phyloP scores from a whole-genome alignment of 1,140 invertebrate species.

The Drosophila kohkoa region DNA sequence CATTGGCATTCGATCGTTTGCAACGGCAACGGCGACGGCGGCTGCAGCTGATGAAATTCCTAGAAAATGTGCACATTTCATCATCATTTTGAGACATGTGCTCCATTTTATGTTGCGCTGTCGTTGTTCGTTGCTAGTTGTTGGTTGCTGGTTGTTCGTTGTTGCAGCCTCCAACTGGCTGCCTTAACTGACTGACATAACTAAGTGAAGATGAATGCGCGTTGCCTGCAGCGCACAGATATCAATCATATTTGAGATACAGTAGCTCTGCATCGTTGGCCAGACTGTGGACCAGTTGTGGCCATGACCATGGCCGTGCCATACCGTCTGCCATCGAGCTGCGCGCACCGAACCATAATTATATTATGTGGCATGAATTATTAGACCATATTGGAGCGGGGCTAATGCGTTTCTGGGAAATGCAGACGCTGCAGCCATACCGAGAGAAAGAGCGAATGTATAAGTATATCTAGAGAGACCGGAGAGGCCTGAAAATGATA shows the following conservation, averaged over 20 bases:
- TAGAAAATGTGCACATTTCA: slow-evolving; percentile 84
- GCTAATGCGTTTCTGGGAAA: slow-evolving; percentile 84
- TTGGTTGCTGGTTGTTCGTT: too few relatives aligned
- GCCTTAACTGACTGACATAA: slow-evolving; percentile 83
- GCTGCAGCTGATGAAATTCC: slow-evolving; percentile 65
- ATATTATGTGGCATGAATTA: slow-evolving; percentile 84
- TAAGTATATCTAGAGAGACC: slow-evolving; percentile 4
- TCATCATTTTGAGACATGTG: slow-evolving; percentile 84
- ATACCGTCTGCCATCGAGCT: slow-evolving; percentile 71
- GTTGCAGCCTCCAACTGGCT: slow-evolving; percentile 23
- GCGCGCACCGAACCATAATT: slow-evolving; percentile 76
- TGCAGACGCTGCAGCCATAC: slow-evolving; percentile 27
- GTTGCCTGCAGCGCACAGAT: slow-evolving; percentile 69
- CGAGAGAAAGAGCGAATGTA: slow-evolving; percentile 2
- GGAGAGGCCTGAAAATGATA: slow-evolving; percentile 80
- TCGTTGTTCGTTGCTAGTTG: too few relatives aligned
- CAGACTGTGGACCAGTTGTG: slow-evolving; percentile 7
- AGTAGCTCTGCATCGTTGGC: slow-evolving; percentile 49
- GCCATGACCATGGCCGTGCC: slow-evolving; percentile 72
- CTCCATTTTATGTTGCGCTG: slow-evolving; percentile 68
- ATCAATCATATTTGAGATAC: slow-evolving; percentile 83
- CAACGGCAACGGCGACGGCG: slow-evolving; percentile 38
- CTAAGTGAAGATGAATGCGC: slow-evolving; percentile 84
- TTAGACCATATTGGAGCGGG: slow-evolving; percentile 83
- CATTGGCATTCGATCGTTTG: slow-evolving; percentile 26